Evolutionary conservation across 1,140 invertebrate species (phyloP).

Genomic region (Drosophila sp.): DNA sequence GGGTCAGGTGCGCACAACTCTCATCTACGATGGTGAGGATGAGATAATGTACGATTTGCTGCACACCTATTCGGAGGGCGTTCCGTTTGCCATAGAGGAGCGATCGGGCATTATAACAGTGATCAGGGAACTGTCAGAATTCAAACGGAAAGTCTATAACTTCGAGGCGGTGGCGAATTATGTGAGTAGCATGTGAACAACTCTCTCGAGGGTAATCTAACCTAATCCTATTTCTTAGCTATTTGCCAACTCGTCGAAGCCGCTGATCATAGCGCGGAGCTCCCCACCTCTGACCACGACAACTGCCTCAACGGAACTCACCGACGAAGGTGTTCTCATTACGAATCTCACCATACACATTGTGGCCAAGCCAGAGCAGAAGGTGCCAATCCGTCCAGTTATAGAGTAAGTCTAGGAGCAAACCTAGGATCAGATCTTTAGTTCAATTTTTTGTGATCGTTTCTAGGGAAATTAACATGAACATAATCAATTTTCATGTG

Average conservation of each 20-base stretch:
- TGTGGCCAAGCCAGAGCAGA: constrained; percentile 88
- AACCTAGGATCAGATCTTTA: background rate
- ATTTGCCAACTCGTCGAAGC: constrained; percentile 66
- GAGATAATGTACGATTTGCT: constrained; percentile 90
- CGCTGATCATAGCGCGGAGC: constrained; percentile 62
- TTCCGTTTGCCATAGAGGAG: constrained; percentile 95
- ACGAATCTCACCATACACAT: constrained; percentile 93
- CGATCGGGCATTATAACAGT: constrained; percentile 94
- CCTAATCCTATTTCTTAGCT: constrained; percentile 36
- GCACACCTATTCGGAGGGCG: constrained; percentile 92
- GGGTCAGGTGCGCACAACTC: constrained; percentile 90
- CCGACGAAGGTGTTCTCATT: constrained; percentile 86
- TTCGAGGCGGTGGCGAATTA: constrained; percentile 92
- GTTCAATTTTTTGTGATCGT: background rate
- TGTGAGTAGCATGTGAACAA: constrained; percentile 62
- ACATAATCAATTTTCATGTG: constrained; percentile 89
- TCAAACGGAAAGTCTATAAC: constrained; percentile 87
- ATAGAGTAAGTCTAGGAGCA: constrained; percentile 85
- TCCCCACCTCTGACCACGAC: constrained; percentile 57
- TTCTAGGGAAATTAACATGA: constrained; percentile 86
- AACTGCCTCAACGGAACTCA: constrained; percentile 57
- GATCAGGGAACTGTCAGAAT: constrained; percentile 89
- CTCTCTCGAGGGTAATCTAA: background rate
- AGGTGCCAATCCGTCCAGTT: constrained; percentile 84
- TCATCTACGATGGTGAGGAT: constrained; percentile 86